phyloP scores from a whole-genome alignment of 2,797 vertebrate genomes.

The Acanthornis magna region DNA sequence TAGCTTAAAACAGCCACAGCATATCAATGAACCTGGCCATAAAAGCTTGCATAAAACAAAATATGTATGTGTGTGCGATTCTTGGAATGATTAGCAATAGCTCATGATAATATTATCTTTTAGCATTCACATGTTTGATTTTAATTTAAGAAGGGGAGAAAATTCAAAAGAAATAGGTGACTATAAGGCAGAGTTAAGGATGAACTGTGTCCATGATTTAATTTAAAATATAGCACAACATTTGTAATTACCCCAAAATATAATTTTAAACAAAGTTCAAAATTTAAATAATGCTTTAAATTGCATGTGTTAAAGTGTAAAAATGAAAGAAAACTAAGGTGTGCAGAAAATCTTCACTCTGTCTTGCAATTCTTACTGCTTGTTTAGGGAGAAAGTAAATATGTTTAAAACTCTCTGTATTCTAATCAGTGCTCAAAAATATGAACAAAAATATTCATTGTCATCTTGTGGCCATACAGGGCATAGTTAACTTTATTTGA shows the following conservation, averaged over 20 bases:
- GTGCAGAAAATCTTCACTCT: not conserved
- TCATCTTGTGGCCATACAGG: not conserved
- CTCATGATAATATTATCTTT: not conserved
- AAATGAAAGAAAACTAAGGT: not conserved
- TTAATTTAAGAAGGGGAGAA: not conserved
- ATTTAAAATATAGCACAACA: not conserved
- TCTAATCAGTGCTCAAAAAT: not conserved
- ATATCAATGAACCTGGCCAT: not conserved
- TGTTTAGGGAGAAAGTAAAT: not conserved
- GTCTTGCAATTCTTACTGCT: not conserved
- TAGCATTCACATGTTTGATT: not conserved
- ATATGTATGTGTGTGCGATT: not conserved
- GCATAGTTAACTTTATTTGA: not conserved
- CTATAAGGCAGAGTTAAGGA: not conserved
- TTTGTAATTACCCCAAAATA: not conserved
- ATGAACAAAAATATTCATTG: not conserved
- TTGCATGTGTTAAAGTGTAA: not conserved
- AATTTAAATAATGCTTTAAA: not conserved
- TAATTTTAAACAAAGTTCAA: not conserved
- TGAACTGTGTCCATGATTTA: not conserved
- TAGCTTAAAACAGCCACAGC: conserved; percentile 28
- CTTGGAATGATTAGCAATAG: conserved; percentile 4
- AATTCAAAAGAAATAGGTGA: not conserved
- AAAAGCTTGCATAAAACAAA: conserved; percentile 29
- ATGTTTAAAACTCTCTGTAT: not conserved